phyloP scores from a whole-genome alignment of 1,140 invertebrate species.

The Trissolcus basalis region DNA sequence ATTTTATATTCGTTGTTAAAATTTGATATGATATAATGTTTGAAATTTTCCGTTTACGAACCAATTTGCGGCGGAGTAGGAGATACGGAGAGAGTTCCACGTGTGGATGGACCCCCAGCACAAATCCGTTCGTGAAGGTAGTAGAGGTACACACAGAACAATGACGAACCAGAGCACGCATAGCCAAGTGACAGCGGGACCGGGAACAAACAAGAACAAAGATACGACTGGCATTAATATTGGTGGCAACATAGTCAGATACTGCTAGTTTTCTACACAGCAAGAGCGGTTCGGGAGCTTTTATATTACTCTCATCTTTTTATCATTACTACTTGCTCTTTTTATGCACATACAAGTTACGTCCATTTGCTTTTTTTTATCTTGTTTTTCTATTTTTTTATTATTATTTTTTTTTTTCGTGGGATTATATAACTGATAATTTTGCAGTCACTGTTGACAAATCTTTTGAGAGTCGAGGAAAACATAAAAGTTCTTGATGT shows the following conservation, averaged over 20 bases:
- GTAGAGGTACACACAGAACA: slow-evolving; percentile 77
- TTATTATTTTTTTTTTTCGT: slow-evolving; percentile 10
- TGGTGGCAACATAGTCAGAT: slow-evolving; percentile 75
- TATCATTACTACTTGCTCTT: slow-evolving; percentile 3
- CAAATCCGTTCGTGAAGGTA: slow-evolving; percentile 77
- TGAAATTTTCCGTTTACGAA: slow-evolving; percentile 75
- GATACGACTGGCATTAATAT: slow-evolving; percentile 78
- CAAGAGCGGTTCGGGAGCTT: slow-evolving; percentile 51
- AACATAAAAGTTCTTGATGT: not conserved
- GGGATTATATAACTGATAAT: slow-evolving; percentile 19
- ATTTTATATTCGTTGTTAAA: slow-evolving; percentile 60
- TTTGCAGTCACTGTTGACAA: slow-evolving; percentile 19
- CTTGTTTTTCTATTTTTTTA: slow-evolving; percentile 5
- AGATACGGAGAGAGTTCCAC: slow-evolving; percentile 74
- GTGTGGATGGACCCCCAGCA: slow-evolving; percentile 76
- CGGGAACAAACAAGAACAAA: slow-evolving; percentile 78
- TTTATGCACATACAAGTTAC: slow-evolving; percentile 47
- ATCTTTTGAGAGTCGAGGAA: slow-evolving; percentile 15
- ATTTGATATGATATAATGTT: slow-evolving; percentile 58
- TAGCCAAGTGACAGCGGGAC: slow-evolving; percentile 77
- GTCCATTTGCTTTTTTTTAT: slow-evolving; percentile 20
- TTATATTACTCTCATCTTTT: slow-evolving; percentile 20
- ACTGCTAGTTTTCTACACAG: slow-evolving; percentile 72
- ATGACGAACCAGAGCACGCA: slow-evolving; percentile 77
- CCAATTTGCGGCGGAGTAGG: slow-evolving; percentile 76